Evolutionary conservation across 1,140 invertebrate genomes (phyloP), one percentile per base, ranked within the genome.

Genomic region (Heliconius congener): DNA sequence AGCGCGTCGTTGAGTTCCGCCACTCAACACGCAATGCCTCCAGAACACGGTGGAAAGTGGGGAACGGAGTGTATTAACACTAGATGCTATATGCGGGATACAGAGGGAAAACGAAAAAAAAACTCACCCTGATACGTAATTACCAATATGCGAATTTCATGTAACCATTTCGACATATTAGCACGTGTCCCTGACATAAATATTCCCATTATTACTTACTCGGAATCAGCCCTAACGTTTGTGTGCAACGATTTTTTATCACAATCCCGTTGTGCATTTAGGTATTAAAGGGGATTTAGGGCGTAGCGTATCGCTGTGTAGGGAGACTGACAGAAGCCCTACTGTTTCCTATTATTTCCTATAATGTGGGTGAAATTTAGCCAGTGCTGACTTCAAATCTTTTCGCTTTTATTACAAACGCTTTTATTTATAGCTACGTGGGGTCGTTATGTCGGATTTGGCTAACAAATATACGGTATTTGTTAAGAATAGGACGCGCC

Each of bases 281-380:
- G 89, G 91, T 90, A 91, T 91, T 89, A 46, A 91, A 87, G 86
- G 90, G 91, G 89, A 86, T 91, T 90, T 85, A 83, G 87, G 91
- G 91, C 90, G 92, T 91, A 91, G 88, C 91, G 87, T 90, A 92
- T 92, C 91, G 84, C 81, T 83, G 80, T 57, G 83, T 85, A 88
- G 92, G 91, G 92, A 86, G 90, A 87, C 83, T 79, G 82, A 77
- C 70, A 71, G 72, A 75, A 71, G 83, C 88, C 91, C 91, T 90
- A 90, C 91, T 92, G 91, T 93, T 92, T 90, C 87, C 92, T 85
- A 93, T 93, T 93, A 93, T 93, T 91, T 90, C 88, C 86, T 86
- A 90, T 93, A 93, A 93, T 93, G 90, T 91, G 89, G 91, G 88
- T 92, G 90, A 92, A 92, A 92, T 93, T 93, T 88, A 91, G 91